Evolutionary conservation across 2,888 invertebrate genomes (phyloP).

Genomic region (Laothoe populi): DNA sequence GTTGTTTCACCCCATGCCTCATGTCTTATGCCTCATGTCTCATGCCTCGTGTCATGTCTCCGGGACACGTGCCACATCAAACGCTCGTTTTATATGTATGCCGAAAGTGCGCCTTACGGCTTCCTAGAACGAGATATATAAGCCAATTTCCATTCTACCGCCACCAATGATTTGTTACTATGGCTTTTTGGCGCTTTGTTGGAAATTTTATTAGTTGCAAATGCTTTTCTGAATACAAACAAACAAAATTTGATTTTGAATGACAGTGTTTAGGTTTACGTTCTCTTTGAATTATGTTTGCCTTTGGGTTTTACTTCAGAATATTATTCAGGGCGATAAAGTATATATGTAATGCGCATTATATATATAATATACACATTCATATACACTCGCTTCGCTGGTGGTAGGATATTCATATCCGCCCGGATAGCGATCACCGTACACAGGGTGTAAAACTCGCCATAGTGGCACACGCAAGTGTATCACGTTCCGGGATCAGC

Average conservation of each 20-base stretch:
- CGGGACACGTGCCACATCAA: slow-evolving; percentile 49
- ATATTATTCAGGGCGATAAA: background rate
- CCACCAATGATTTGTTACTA: slow-evolving; percentile 56
- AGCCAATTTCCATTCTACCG: slow-evolving; percentile 53
- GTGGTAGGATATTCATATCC: too few relatives aligned
- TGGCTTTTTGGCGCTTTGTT: slow-evolving; percentile 33
- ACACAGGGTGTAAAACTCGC: too few relatives aligned
- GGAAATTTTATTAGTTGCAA: slow-evolving; percentile 23
- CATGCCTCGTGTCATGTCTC: slow-evolving; percentile 35
- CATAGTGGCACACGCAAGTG: too few relatives aligned
- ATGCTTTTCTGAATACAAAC: slow-evolving; percentile 12
- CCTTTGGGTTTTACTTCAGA: background rate
- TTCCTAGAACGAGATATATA: slow-evolving; percentile 55
- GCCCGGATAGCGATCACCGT: too few relatives aligned
- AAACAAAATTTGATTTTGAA: slow-evolving; percentile 8
- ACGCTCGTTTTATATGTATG: slow-evolving; percentile 47
- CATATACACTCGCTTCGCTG: too few relatives aligned
- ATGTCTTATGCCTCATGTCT: slow-evolving; percentile 41
- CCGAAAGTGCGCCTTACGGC: slow-evolving; percentile 44
- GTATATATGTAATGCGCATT: background rate
- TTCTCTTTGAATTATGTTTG: background rate
- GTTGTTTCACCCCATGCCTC: slow-evolving; percentile 34
- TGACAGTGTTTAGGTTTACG: background rate
- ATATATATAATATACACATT: too few relatives aligned
- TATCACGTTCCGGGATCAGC: too few relatives aligned